phyloP scores from a whole-genome alignment of 2,888 invertebrate genomes.

The Gymnoscelis rufifasciata region DNA sequence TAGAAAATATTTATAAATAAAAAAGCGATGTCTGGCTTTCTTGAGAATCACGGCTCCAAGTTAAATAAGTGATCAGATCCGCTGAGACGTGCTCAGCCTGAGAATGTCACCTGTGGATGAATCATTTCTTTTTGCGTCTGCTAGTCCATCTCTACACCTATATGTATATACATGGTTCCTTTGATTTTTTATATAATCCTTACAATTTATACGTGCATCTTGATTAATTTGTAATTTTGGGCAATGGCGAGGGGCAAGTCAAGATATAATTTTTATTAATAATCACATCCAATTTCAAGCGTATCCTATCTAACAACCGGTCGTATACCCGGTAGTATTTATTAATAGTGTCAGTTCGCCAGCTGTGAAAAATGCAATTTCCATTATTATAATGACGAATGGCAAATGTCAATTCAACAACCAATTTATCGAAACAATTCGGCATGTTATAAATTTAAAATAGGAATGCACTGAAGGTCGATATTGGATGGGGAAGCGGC shows the following conservation, averaged over 20 bases:
- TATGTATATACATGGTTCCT: neutral
- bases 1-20: constrained; percentile 70
- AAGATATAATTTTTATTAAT: no score
- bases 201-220: no score
- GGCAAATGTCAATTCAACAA: constrained; percentile 35
- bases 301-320: neutral
- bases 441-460: constrained; percentile 57
- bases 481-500: constrained; percentile 62
- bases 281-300: neutral
- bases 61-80: constrained; percentile 77
- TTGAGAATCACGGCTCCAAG: constrained; percentile 70
- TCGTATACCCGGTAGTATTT: constrained; percentile 6
- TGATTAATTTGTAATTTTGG: no score
- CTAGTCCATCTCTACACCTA: neutral
- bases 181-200: no score
- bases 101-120: constrained; percentile 43
- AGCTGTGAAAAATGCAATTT: constrained; percentile 9
- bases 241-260: no score
- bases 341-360: constrained; percentile 4
- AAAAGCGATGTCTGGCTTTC: constrained; percentile 62
- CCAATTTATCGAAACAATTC: constrained; percentile 47
- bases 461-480: constrained; percentile 54
- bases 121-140: constrained; percentile 11
- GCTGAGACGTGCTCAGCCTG: constrained; percentile 60
- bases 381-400: constrained; percentile 17